These are phyloP conservation scores for Syngnathus acus DNA, from an alignment of 2,797 vertebrate genomes.

Conservation along the genomic window DNA sequence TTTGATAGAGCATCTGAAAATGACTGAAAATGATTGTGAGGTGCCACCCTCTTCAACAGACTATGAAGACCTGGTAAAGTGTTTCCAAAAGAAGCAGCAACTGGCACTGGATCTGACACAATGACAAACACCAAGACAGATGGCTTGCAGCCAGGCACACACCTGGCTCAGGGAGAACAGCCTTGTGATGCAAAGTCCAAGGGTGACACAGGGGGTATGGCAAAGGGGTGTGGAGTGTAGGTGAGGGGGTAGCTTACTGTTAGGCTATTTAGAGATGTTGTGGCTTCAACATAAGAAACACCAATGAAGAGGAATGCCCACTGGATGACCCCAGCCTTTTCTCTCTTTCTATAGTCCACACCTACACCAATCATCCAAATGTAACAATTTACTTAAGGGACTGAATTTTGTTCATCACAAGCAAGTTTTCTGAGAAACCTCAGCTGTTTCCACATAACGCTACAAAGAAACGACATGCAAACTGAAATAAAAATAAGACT, in stretches of 20 bases:
- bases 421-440: no score
- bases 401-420: no score
- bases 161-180: not conserved
- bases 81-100: not conserved
- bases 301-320: no score
- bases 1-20: not conserved
- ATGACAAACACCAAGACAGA: not conserved
- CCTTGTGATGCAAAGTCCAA: not conserved
- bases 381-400: no score
- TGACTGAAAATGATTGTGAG: not conserved
- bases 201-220: not conserved
- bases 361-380: no score
- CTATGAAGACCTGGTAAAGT: not conserved
- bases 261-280: not conserved
- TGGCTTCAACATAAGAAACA: no score
- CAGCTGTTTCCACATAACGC: no score
- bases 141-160: not conserved
- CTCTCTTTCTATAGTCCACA: no score
- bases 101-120: not conserved
- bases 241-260: not conserved
- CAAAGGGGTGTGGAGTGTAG: not conserved
- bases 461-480: no score
- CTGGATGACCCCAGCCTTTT: no score
- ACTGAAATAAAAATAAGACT: no score
- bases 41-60: not conserved